Evolutionary conservation across 2,797 vertebrate genomes (phyloP).

Genomic region (Aeoliscus strigatus): DNA sequence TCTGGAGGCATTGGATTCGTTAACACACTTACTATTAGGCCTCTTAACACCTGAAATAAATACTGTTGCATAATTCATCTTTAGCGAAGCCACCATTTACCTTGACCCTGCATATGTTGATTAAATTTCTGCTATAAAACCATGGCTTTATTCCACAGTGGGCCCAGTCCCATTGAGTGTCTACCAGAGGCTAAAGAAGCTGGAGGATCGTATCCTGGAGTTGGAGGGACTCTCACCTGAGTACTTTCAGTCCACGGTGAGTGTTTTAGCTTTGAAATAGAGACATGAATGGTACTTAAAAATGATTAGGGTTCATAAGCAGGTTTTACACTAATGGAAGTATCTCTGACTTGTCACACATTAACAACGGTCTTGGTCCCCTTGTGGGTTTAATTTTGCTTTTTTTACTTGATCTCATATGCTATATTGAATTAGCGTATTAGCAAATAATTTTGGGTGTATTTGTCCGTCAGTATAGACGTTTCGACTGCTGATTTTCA

Average conservation of each 20-base stretch:
- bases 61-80: neutral
- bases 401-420: neutral
- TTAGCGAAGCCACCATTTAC: neutral
- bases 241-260: slow-evolving; percentile 93
- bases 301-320: slow-evolving; percentile 6
- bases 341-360: neutral
- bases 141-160: slow-evolving; percentile 58
- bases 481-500: too few relatives aligned
- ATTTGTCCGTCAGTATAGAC: too few relatives aligned
- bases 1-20: neutral
- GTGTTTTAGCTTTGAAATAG: slow-evolving; percentile 49
- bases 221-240: slow-evolving; percentile 97
- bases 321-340: neutral
- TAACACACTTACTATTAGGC: neutral
- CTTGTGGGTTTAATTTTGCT: neutral
- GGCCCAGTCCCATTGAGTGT: slow-evolving; percentile 90
- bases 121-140: neutral
- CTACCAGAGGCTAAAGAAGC: slow-evolving; percentile 94
- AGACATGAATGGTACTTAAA: slow-evolving; percentile 8
- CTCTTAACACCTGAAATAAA: neutral
- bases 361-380: neutral
- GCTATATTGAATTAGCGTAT: neutral
- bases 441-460: too few relatives aligned
- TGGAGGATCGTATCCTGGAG: slow-evolving; percentile 97
- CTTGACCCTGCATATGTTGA: neutral